phyloP scores from a whole-genome alignment of 2,797 vertebrate genomes.

The Erethizon dorsatum region DNA sequence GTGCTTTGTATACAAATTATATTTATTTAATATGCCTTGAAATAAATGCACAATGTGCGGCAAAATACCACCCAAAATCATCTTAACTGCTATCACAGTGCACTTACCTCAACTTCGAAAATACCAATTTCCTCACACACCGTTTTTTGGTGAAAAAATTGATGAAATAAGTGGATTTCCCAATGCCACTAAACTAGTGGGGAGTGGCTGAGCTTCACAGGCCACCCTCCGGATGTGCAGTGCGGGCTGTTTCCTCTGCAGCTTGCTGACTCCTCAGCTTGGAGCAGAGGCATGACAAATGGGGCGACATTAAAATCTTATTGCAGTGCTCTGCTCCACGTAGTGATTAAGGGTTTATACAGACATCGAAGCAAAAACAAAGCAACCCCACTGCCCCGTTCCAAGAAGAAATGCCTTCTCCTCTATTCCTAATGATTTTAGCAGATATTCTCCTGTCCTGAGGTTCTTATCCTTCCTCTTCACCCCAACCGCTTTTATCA shows the following conservation, averaged over 20 bases:
- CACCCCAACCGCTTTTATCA: not conserved
- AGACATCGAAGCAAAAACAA: constrained; percentile 53
- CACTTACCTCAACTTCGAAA: not conserved
- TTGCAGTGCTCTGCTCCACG: not conserved
- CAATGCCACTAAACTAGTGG: not conserved
- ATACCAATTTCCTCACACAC: not conserved
- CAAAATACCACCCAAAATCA: not conserved
- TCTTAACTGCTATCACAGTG: not conserved
- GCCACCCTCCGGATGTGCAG: not conserved
- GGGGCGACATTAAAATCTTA: not conserved
- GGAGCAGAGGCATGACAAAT: constrained; percentile 26
- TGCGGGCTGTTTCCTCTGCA: not conserved
- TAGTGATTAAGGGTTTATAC: constrained; percentile 48
- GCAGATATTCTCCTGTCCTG: not conserved
- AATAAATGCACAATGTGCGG: not conserved
- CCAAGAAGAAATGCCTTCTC: not conserved
- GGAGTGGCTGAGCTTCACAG: not conserved
- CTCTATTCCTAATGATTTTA: not conserved
- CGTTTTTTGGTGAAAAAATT: not conserved
- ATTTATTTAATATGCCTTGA: not conserved
- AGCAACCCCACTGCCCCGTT: not conserved
- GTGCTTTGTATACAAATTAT: not conserved
- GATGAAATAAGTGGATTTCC: not conserved
- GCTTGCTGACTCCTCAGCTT: constrained; percentile 37
- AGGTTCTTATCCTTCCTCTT: not conserved